Evolutionary conservation across 2,113 vertebrate species (phyloP).

Genomic region (Hemiprocne comata): DNA sequence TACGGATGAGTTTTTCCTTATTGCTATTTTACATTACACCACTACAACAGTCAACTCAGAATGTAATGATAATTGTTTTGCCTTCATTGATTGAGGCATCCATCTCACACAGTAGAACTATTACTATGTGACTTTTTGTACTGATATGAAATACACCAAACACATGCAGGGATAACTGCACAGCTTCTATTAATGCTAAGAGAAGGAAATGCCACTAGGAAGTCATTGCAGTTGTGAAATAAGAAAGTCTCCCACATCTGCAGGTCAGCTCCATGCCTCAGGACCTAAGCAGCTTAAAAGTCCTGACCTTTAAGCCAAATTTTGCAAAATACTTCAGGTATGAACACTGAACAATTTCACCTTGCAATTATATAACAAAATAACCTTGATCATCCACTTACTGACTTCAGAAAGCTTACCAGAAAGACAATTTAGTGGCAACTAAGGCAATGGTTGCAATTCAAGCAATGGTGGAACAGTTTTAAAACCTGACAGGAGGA

Average conservation of each 20-base stretch:
- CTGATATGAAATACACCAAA: background rate
- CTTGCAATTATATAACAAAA: background rate
- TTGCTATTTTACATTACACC: background rate
- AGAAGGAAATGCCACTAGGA: background rate
- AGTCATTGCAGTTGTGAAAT: background rate
- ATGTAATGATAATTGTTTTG: background rate
- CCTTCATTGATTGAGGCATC: background rate
- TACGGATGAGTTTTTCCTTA: background rate
- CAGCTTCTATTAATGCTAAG: background rate
- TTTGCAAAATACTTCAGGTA: background rate
- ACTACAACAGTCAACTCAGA: background rate
- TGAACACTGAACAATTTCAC: background rate
- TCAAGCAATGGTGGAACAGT: background rate
- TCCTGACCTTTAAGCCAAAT: background rate
- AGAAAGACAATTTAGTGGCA: background rate
- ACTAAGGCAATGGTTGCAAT: background rate
- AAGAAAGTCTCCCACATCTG: background rate
- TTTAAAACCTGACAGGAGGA: background rate
- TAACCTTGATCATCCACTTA: background rate
- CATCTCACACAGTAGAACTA: background rate
- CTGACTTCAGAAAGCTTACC: background rate
- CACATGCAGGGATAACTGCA: background rate
- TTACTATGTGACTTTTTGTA: background rate
- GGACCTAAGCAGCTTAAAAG: background rate
- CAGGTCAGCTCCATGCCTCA: background rate